Conservation (phyloP, 2,113 vertebrate species). For the Theristicus caerulescens region DNA sequence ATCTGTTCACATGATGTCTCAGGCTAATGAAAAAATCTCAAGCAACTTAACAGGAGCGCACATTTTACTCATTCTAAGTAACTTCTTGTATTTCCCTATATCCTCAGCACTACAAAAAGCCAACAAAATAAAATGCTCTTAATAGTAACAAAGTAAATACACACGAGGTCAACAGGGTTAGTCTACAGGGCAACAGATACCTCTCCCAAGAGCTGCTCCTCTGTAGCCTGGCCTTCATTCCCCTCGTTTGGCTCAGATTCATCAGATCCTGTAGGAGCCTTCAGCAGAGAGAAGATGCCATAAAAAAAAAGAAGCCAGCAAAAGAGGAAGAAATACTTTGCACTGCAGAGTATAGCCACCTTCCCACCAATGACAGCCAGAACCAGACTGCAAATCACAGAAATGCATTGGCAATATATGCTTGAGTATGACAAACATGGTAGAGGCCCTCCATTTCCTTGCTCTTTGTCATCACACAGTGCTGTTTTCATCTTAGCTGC, state of each 20-base stretch:
- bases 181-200: constrained; percentile 67
- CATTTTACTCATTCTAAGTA: neutral
- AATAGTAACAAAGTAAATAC: neutral
- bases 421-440: neutral
- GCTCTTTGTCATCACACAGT: neutral
- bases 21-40: neutral
- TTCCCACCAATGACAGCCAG: neutral
- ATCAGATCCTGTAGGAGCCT: constrained; percentile 73
- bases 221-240: constrained; percentile 63
- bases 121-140: neutral
- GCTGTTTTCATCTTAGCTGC: neutral
- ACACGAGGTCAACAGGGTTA: neutral
- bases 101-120: neutral
- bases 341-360: neutral
- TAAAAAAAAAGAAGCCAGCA: neutral
- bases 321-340: neutral
- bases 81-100: neutral
- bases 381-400: neutral
- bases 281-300: constrained; percentile 61
- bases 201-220: constrained; percentile 80
- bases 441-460: neutral
- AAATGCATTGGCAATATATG: neutral
- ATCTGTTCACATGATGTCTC: neutral
- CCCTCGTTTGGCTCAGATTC: constrained; percentile 58
- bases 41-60: neutral